phyloP scores from a whole-genome alignment of 2,113 vertebrate species.

The Xiphophorus couchianus region DNA sequence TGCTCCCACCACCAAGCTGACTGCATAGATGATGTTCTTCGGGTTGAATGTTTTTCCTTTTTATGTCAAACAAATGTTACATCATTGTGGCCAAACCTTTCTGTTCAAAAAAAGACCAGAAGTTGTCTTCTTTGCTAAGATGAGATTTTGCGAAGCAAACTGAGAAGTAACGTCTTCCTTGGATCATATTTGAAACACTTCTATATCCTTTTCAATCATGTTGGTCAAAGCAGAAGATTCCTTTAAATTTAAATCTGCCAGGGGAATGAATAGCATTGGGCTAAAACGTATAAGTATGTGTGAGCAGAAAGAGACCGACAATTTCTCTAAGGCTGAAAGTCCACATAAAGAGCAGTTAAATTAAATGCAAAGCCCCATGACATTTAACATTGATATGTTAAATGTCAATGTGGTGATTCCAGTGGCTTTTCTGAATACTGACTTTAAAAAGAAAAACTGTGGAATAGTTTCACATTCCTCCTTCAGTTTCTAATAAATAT shows the following conservation, averaged over 20 bases:
- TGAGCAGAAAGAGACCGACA: slow-evolving; percentile 5
- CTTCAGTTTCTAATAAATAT: not conserved
- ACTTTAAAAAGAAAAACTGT: not conserved
- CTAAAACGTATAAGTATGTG: not conserved
- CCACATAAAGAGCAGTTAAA: not conserved
- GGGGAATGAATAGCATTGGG: not conserved
- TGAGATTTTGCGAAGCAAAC: not conserved
- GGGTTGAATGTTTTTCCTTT: not conserved
- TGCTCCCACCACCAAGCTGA: not conserved
- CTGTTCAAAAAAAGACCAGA: not conserved
- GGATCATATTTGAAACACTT: not conserved
- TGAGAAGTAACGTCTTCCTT: not conserved
- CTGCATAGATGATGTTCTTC: not conserved
- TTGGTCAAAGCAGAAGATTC: not conserved
- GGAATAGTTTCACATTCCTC: slow-evolving; percentile 17
- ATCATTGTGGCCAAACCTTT: too few relatives aligned
- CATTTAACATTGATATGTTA: not conserved
- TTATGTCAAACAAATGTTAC: not conserved
- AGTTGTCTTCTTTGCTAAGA: not conserved
- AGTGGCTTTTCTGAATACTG: not conserved
- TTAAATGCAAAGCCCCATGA: not conserved
- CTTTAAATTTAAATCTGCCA: not conserved
- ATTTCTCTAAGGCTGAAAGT: slow-evolving; percentile 20
- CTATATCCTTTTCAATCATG: not conserved
- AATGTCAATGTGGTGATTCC: slow-evolving; percentile 1